A percentile compares a stretch with the other conserved stretches of the same genome.
These are phyloP conservation scores for Ornithoptera alexandrae DNA, from an alignment of 2,888 invertebrate genomes.

Conservation along the genomic window DNA sequence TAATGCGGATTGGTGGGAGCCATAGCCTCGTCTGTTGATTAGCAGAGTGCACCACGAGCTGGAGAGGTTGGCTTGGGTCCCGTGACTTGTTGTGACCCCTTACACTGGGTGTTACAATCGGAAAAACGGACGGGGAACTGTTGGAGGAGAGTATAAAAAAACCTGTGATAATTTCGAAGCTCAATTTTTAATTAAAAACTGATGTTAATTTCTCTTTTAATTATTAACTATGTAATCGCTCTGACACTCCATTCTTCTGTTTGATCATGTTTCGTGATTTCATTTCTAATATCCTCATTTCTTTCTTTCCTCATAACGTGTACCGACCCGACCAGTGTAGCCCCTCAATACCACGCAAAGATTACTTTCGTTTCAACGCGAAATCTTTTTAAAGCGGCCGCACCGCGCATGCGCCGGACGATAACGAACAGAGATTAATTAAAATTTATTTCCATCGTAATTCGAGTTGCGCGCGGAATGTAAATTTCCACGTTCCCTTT, in stretches of 20 bases:
- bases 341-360: conserved; percentile 39
- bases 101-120: too few relatives aligned
- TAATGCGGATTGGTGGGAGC: too few relatives aligned
- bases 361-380: conserved; percentile 35
- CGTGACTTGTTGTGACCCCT: too few relatives aligned
- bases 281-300: neutral
- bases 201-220: too few relatives aligned
- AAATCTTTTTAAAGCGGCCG: conserved; percentile 13
- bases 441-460: conserved; percentile 22
- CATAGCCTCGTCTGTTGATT: too few relatives aligned
- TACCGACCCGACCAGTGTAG: conserved; percentile 29
- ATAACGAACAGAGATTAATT: conserved; percentile 22
- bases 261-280: conserved; percentile 4
- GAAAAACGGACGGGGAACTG: too few relatives aligned
- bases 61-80: too few relatives aligned
- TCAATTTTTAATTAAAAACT: too few relatives aligned
- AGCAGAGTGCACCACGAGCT: too few relatives aligned
- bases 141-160: too few relatives aligned
- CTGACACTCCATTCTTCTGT: conserved; percentile 5
- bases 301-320: conserved; percentile 11
- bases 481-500: neutral
- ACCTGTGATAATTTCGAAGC: too few relatives aligned
- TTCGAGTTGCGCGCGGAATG: conserved; percentile 6
- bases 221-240: too few relatives aligned
- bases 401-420: conserved; percentile 8